phyloP scores from a whole-genome alignment of 2,888 invertebrate genomes.

The Tolmerus cingulatus region DNA sequence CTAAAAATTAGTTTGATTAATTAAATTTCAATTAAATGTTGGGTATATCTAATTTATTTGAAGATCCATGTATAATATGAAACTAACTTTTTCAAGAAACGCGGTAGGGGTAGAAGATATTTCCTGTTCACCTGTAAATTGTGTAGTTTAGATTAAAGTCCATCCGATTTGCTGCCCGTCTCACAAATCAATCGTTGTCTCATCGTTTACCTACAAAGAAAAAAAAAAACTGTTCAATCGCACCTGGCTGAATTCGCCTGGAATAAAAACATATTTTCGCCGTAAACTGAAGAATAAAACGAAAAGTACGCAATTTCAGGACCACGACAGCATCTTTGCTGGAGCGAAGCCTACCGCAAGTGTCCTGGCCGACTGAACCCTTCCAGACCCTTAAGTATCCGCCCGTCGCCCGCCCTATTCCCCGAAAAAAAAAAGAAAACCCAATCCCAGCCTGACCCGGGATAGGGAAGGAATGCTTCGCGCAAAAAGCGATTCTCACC shows the following conservation, averaged over 20 bases:
- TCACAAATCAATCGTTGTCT: background rate
- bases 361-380: background rate
- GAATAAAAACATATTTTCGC: background rate
- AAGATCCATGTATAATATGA: background rate
- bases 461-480: background rate
- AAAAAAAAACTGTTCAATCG: background rate
- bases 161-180: background rate
- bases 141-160: background rate
- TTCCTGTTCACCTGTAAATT: background rate
- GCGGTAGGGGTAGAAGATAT: background rate
- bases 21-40: no score
- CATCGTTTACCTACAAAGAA: background rate
- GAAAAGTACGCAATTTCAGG: background rate
- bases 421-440: background rate
- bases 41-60: no score
- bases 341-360: slow-evolving; percentile 5
- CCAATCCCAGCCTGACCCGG: background rate
- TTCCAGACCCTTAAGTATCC: background rate
- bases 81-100: background rate
- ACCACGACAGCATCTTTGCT: background rate
- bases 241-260: background rate
- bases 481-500: slow-evolving; percentile 27
- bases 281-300: background rate
- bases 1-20: no score
- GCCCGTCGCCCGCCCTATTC: background rate